These are phyloP conservation scores for Caradrina kadenii DNA, from an alignment of 2,888 invertebrate species.

Conservation along the genomic window DNA sequence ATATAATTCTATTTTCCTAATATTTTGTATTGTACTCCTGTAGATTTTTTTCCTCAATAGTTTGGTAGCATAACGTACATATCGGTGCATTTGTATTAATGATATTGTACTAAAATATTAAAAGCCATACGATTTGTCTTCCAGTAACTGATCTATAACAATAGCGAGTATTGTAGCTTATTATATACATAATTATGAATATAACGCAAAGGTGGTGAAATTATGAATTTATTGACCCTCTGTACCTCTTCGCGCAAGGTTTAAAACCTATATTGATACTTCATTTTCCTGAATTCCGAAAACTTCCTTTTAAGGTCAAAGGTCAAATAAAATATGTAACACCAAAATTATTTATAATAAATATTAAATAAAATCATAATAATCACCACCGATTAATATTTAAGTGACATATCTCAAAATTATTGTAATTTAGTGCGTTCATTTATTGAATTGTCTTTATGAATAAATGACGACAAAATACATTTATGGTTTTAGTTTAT, in stretches of 20 bases:
- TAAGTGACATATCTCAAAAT: conserved; percentile 90
- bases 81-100: conserved; percentile 88
- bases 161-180: conserved; percentile 90
- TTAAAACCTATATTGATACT: conserved; percentile 41
- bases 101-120: conserved; percentile 85
- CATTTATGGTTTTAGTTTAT: conserved; percentile 35
- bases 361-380: conserved; percentile 73
- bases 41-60: conserved; percentile 85
- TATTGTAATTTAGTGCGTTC: conserved; percentile 90
- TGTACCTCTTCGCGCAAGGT: conserved; percentile 28
- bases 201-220: conserved; percentile 79
- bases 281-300: conserved; percentile 6
- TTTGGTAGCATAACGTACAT: conserved; percentile 85
- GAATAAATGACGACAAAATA: conserved; percentile 89
- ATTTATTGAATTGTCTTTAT: conserved; percentile 90
- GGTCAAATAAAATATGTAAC: conserved; percentile 38
- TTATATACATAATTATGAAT: conserved; percentile 84
- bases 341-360: conserved; percentile 54
- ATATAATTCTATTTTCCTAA: conserved; percentile 88
- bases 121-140: conserved; percentile 91
- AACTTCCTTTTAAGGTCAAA: conserved; percentile 32
- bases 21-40: conserved; percentile 85
- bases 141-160: conserved; percentile 90
- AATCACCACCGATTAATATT: conserved; percentile 80
- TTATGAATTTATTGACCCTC: conserved; percentile 69